Percentiles rank a stretch among this genome's conserved stretches.
Evolutionary conservation across 1,140 invertebrate genomes (phyloP).

Genomic region (Drusus annulatus): DNA sequence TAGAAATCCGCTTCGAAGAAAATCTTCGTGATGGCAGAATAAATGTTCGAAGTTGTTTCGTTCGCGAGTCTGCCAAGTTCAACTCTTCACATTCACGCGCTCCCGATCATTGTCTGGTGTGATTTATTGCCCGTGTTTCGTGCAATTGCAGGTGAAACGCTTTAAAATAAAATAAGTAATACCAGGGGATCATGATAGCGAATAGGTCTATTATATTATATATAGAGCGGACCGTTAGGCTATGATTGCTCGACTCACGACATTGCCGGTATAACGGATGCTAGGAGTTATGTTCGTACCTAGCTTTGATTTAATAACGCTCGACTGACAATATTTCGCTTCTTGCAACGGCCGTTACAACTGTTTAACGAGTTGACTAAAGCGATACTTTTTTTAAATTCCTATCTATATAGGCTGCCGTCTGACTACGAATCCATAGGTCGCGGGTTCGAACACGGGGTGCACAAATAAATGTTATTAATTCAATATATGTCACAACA

Average conservation of each 20-base stretch:
- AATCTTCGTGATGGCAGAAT: too few species aligned
- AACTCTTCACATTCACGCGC: slow-evolving; percentile 15
- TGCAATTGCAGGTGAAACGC: slow-evolving; percentile 18
- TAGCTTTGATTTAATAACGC: not conserved
- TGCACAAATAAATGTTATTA: too few species aligned
- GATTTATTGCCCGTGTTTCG: slow-evolving; percentile 20
- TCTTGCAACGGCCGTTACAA: not conserved
- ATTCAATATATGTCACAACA: too few species aligned
- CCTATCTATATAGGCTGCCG: too few species aligned
- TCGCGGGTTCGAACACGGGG: too few species aligned
- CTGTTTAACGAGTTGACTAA: not conserved
- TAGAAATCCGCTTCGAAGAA: too few species aligned
- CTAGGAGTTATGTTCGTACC: not conserved
- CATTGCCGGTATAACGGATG: not conserved
- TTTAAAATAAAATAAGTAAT: slow-evolving; percentile 23
- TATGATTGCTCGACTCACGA: slow-evolving; percentile 18
- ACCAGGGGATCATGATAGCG: slow-evolving; percentile 3
- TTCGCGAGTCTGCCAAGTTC: not conserved
- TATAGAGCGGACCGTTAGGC: slow-evolving; percentile 16
- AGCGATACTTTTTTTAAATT: not conserved
- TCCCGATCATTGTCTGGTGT: slow-evolving; percentile 24
- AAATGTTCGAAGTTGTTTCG: too few species aligned
- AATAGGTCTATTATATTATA: slow-evolving; percentile 25
- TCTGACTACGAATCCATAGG: too few species aligned
- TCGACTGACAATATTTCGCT: not conserved